A percentile compares a stretch with the other conserved stretches of the same genome.
These are phyloP conservation scores for Antechinus flavipes DNA, from an alignment of 2,113 vertebrate genomes.

Conservation along the genomic window DNA sequence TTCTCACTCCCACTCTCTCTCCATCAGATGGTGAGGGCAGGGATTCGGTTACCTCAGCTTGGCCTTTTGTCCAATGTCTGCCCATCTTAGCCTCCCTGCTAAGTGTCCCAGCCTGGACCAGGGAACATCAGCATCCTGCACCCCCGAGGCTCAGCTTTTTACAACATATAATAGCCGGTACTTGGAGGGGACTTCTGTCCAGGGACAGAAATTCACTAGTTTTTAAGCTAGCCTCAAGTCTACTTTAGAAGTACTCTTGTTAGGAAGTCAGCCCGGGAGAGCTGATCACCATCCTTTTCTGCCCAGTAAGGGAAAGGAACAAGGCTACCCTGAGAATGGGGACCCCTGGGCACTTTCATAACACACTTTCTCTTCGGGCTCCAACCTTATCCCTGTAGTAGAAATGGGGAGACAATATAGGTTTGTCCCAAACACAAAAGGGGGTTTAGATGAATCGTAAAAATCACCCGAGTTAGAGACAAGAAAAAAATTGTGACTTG, in stretches of 20 bases:
- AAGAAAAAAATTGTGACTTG: no score
- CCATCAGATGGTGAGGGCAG: no score
- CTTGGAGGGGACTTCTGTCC: no score
- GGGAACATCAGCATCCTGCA: not conserved
- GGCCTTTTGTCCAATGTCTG: not conserved
- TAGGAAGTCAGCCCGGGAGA: not conserved
- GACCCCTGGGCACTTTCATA: not conserved
- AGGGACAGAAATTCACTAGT: no score
- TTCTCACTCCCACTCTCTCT: no score
- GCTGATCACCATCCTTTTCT: no score
- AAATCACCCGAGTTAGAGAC: constrained; percentile 75
- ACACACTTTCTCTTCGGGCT: not conserved
- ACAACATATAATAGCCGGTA: no score
- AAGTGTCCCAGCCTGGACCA: not conserved
- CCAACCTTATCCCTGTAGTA: not conserved
- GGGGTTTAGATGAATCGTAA: not conserved
- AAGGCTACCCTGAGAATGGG: constrained; percentile 73
- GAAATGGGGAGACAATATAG: not conserved
- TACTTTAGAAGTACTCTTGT: no score
- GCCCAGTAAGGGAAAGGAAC: no score
- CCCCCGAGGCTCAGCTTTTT: not conserved
- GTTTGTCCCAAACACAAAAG: not conserved
- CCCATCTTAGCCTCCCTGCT: not conserved
- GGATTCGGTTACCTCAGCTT: no score
- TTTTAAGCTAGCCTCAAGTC: no score